phyloP scores from a whole-genome alignment of 2,113 vertebrate species.

The Pycnonotus jocosus region DNA sequence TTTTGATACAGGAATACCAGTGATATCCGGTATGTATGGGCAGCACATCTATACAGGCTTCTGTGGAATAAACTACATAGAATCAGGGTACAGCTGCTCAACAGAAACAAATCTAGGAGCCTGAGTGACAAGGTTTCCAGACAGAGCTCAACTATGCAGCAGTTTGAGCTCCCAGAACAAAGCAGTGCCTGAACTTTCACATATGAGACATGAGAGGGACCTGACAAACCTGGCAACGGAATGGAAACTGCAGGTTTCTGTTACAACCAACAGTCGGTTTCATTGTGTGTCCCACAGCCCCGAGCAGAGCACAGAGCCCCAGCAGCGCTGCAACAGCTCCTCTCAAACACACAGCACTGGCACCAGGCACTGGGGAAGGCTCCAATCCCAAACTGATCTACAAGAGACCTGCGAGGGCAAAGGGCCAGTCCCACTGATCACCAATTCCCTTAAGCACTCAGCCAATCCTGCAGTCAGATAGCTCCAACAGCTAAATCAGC shows the following conservation, averaged over 20 bases:
- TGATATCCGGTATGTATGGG: not conserved
- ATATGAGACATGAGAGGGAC: not conserved
- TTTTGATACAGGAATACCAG: not conserved
- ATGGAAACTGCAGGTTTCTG: not conserved
- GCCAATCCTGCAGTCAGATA: not conserved
- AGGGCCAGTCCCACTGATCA: not conserved
- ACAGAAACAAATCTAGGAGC: not conserved
- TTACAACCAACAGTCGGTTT: not conserved
- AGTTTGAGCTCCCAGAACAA: not conserved
- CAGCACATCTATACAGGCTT: not conserved
- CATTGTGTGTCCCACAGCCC: not conserved
- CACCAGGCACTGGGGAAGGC: not conserved
- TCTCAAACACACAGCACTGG: not conserved
- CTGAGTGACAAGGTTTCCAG: not conserved
- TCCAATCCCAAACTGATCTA: not conserved
- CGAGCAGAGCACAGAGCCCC: not conserved
- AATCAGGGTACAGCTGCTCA: not conserved
- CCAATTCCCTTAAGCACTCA: fast-evolving
- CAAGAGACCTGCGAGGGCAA: fast-evolving
- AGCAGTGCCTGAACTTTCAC: not conserved
- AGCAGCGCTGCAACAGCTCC: not conserved
- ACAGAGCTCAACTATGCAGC: not conserved
- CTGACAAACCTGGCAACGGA: not conserved
- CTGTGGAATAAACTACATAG: not conserved
- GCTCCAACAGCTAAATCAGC: not conserved